These are phyloP conservation scores for Scaptomyza graminum DNA, from an alignment of 1,140 invertebrate species.

Conservation along the genomic window DNA sequence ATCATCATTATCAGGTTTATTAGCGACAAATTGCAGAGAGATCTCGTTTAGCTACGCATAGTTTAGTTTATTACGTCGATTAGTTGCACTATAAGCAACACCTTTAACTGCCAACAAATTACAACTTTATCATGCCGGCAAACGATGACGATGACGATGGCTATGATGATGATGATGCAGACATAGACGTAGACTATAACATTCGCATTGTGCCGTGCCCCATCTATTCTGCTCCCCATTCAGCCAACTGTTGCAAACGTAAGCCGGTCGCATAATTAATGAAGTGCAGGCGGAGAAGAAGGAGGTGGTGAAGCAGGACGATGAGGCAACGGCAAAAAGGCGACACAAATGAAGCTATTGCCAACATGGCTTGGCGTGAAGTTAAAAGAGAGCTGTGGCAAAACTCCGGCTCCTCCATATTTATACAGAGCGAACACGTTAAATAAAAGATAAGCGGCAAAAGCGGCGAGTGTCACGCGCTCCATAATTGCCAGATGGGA, in stretches of 20 bases:
- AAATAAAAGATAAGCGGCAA: slow-evolving; percentile 78
- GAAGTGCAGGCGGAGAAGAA: slow-evolving; percentile 66
- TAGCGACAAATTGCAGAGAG: slow-evolving; percentile 67
- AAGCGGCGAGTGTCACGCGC: slow-evolving; percentile 71
- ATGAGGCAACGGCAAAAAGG: slow-evolving; percentile 21
- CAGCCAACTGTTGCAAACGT: neutral
- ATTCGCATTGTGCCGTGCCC: slow-evolving; percentile 29
- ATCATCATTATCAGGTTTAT: slow-evolving; percentile 36
- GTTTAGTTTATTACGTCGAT: slow-evolving; percentile 80
- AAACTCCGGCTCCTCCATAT: slow-evolving; percentile 64
- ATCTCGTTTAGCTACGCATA: slow-evolving; percentile 72
- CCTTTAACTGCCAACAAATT: slow-evolving; percentile 82
- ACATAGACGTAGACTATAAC: slow-evolving; percentile 18
- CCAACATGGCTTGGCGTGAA: slow-evolving; percentile 29
- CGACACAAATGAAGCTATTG: slow-evolving; percentile 76
- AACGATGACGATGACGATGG: slow-evolving; percentile 48
- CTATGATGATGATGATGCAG: slow-evolving; percentile 5
- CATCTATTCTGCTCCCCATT: slow-evolving; percentile 61
- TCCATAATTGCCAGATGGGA: slow-evolving; percentile 45
- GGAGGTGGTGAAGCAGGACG: slow-evolving; percentile 4
- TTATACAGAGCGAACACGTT: slow-evolving; percentile 78
- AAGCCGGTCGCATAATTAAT: slow-evolving; percentile 71
- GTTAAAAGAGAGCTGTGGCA: neutral
- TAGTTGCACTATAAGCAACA: slow-evolving; percentile 82
- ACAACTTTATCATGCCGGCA: slow-evolving; percentile 81